Evolutionary conservation across 2,797 vertebrate species (phyloP), one percentile per base, ranked within the genome.

Genomic region (Protonibea diacanthus): DNA sequence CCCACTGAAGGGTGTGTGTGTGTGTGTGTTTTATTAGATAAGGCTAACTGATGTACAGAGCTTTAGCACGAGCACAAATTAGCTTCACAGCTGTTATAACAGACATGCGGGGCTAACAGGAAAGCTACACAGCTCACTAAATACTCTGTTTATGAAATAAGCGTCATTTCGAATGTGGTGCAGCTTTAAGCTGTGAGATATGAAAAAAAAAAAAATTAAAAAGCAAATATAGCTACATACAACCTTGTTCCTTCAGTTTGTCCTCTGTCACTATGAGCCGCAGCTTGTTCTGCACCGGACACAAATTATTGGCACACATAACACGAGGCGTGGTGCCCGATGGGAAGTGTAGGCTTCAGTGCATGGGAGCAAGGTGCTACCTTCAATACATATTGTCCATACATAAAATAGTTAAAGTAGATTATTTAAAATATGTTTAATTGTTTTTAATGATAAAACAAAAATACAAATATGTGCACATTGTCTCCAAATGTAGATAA

Each of bases 321-420:
- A 0, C 2, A 21, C 18, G 0, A 2, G 0, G 10, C 40, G 2
- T 1, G 53, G 44, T 71, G 87, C 21, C 18, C 11, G 62, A 86
- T 59, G 93, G 93, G 91, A 93, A 91, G 86, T 87, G 85, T 82
- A 88, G 87, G 61, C 61, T 0, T 0, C 2, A 44, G 58, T 44
- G 15, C 0, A 42, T 12, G 0, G 11, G 3, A 47, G 4, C 2
- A 17, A 38, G 25, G 9, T 18, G 62, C 14, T 45, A 21, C 45
- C 29, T 74, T 75, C 44, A 44, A 12, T 14, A 33, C 20, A 8
- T 4, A 8, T 9, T 38, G 33, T 9, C 8, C 33, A 38, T 38
- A 9, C 2, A 38, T 38, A 38, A 9, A 38, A 38, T 9, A 38
- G 8, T 38, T 38, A 9, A 38, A 38, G 2, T 38, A 2, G 7